Conservation (phyloP, 2,797 vertebrate species). For the Heterohyrax brucei region DNA sequence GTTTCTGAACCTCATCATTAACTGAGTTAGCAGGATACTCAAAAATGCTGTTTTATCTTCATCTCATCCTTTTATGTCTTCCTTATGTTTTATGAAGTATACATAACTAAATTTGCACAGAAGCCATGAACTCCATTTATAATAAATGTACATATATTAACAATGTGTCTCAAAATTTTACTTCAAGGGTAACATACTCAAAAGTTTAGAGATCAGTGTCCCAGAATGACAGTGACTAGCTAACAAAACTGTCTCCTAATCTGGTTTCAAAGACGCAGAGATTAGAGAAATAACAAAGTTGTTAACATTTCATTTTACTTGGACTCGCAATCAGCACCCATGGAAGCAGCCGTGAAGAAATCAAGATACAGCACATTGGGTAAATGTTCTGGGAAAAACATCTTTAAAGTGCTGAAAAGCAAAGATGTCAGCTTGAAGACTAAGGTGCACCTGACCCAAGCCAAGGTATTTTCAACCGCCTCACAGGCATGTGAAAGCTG, state of each 20-base stretch:
- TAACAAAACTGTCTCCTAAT: slow-evolving; percentile 40
- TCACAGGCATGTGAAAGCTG: too few species aligned
- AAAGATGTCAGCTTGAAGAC: too few species aligned
- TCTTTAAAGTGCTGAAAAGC: too few species aligned
- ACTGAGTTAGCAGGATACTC: neutral
- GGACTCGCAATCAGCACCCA: too few species aligned
- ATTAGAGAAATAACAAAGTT: too few species aligned
- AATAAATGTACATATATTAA: neutral
- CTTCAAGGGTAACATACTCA: neutral
- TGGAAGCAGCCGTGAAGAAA: too few species aligned
- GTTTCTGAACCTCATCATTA: slow-evolving; percentile 15
- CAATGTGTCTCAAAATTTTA: slow-evolving; percentile 25
- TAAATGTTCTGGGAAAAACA: too few species aligned
- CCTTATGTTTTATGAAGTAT: neutral
- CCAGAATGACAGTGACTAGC: neutral
- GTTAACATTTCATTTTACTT: too few species aligned
- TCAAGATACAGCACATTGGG: too few species aligned
- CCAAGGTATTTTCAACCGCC: too few species aligned
- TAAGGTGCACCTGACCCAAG: too few species aligned
- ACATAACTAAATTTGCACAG: slow-evolving; percentile 3
- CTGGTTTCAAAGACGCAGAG: slow-evolving; percentile 53
- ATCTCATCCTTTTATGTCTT: neutral
- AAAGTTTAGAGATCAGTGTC: slow-evolving; percentile 32
- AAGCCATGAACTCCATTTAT: slow-evolving; percentile 16
- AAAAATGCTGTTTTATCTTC: slow-evolving; percentile 14